Conservation (phyloP, 2,888 invertebrate species). For the Meliscaeva auricollis region DNA sequence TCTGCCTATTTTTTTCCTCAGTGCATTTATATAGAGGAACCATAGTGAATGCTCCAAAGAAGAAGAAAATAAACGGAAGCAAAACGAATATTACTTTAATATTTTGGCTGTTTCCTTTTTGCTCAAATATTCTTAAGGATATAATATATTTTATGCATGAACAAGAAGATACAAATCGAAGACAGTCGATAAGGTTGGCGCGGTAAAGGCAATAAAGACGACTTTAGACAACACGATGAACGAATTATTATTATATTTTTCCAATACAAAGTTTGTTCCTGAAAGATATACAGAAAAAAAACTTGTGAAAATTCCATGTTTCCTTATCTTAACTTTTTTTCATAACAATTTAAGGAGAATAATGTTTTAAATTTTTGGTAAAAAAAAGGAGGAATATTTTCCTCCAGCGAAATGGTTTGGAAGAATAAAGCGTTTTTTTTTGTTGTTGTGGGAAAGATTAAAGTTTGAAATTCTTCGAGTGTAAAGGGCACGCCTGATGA, state of each 20-base stretch:
- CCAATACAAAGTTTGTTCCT: not conserved
- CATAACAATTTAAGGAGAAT: slow-evolving; percentile 23
- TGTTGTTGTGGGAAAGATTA: not conserved
- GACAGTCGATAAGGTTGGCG: slow-evolving; percentile 30
- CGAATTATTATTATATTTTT: slow-evolving; percentile 21
- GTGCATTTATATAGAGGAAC: slow-evolving; percentile 32
- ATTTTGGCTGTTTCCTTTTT: slow-evolving; percentile 9
- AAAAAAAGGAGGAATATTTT: not conserved
- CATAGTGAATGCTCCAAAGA: not conserved
- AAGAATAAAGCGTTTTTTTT: slow-evolving; percentile 10
- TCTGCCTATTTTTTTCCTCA: slow-evolving; percentile 19
- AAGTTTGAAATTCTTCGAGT: not conserved
- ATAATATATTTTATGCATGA: slow-evolving; percentile 68
- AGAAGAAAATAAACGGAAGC: slow-evolving; percentile 30
- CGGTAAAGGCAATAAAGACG: slow-evolving; percentile 42
- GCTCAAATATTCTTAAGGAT: slow-evolving; percentile 29
- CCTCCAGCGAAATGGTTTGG: slow-evolving; percentile 47
- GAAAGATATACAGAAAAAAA: not conserved
- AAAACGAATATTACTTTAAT: slow-evolving; percentile 55
- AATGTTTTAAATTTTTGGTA: slow-evolving; percentile 29
- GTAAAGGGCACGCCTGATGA: not conserved
- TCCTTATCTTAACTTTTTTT: slow-evolving; percentile 31
- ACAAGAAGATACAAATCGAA: slow-evolving; percentile 56
- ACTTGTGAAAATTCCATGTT: not conserved
- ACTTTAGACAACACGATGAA: slow-evolving; percentile 10